These are phyloP conservation scores for Callyntrura guangdongensis DNA, from an alignment of 2,888 invertebrate genomes.

Conservation along the genomic window DNA sequence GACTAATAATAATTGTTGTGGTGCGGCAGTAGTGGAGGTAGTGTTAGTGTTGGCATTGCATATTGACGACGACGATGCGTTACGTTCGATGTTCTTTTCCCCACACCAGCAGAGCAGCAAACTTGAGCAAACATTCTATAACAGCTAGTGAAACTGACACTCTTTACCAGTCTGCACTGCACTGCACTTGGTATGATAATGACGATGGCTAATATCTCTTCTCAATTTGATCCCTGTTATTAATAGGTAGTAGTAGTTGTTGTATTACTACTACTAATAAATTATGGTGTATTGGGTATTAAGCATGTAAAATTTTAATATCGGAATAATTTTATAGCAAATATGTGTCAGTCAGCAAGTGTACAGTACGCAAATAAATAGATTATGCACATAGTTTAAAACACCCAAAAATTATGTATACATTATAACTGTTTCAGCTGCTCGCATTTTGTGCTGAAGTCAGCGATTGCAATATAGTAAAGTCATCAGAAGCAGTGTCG, in stretches of 20 bases:
- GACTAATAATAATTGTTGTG: slow-evolving; percentile 33
- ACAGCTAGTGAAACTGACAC: neutral
- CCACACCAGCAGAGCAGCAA: too few species aligned
- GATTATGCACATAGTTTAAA: neutral
- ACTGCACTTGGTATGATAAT: neutral
- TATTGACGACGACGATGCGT: neutral
- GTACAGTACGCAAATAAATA: neutral
- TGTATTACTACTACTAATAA: too few species aligned
- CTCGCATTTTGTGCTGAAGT: slow-evolving; percentile 7
- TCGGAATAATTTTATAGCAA: neutral
- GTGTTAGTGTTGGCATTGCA: slow-evolving; percentile 7
- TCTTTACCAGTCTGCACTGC: neutral
- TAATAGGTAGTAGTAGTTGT: too few species aligned
- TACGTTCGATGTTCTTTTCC: too few species aligned
- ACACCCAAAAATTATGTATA: neutral
- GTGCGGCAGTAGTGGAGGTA: neutral
- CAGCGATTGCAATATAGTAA: neutral
- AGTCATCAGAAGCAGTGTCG: neutral
- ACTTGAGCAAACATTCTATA: slow-evolving; percentile 12
- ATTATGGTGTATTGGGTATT: too few species aligned
- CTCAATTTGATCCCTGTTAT: neutral
- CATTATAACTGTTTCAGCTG: neutral
- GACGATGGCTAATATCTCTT: slow-evolving; percentile 2
- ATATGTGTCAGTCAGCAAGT: neutral
- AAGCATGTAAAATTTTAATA: too few species aligned